These are phyloP conservation scores for Garrulus glandarius DNA, from an alignment of 2,797 vertebrate species.

Conservation along the genomic window DNA sequence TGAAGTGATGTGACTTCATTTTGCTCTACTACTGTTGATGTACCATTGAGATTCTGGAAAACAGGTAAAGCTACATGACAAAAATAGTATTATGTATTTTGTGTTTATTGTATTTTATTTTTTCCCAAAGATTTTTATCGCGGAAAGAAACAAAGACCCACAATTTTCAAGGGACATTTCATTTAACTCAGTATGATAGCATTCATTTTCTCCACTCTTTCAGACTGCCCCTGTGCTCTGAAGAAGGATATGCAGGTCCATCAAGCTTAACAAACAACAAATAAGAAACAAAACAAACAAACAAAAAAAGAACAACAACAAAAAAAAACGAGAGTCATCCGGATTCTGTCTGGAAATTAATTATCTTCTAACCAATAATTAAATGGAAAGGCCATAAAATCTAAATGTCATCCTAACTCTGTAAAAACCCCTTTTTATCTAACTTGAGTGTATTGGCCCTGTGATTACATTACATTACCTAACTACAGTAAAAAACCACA, in stretches of 20 bases:
- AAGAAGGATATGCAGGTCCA: background rate
- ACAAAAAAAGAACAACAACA: too few relatives aligned
- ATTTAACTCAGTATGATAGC: background rate
- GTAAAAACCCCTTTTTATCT: background rate
- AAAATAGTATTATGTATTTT: background rate
- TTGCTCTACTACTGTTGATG: background rate
- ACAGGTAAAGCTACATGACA: background rate
- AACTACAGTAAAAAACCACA: background rate
- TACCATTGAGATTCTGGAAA: background rate
- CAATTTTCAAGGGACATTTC: background rate
- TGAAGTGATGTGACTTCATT: background rate
- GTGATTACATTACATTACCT: background rate
- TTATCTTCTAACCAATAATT: background rate
- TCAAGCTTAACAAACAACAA: accelerated
- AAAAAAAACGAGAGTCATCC: accelerated
- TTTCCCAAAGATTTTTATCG: background rate
- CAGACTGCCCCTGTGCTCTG: accelerated
- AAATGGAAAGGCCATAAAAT: background rate
- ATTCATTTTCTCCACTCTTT: background rate
- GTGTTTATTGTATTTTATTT: background rate
- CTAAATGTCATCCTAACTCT: background rate
- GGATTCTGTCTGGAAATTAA: background rate
- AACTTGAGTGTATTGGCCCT: background rate
- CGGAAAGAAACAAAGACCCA: background rate
- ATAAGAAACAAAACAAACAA: background rate